Evolutionary conservation across 2,888 invertebrate species (phyloP), one percentile per base, ranked within the genome.

Genomic region (Liodrosophila aerea): DNA sequence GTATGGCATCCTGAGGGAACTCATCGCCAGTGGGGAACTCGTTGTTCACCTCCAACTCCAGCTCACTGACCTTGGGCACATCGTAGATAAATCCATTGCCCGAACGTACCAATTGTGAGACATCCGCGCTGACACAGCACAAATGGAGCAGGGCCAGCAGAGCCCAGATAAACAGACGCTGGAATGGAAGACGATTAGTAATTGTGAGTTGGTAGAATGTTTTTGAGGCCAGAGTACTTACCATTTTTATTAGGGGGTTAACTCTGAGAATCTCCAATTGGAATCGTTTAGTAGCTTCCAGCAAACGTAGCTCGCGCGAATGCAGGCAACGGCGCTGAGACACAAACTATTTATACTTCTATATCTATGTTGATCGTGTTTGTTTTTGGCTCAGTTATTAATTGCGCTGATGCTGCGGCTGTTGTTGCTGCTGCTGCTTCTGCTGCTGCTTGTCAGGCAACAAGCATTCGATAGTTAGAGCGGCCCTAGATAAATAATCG

Each of bases 81-180:
- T 88, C 87, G 40, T 87, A 88, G 2, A 85, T 34, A 36, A 87
- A 87, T n/a, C 87, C 87, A 47, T 87, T 87, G 64, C 87, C 86
- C 1, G 87, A 88, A 16, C 70, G 61, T 9, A 82, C 80, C 54
- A 87, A 44, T 51, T 86, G 72, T 0, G 87, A 87, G 16, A 73
- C 60, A 64, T 83, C 88, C 11, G 88, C 78, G 1, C 13, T 37
- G 4, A 46, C 57, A 7, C 16, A 50, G 13, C 68, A 73, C 46
- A 49, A 54, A 27, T 31, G 39, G 37, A 22, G 8, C 16, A 50
- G 12, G 65, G 76, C 46, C 49, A 54, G 27, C 40, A 47, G 47
- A 54, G 7, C 31, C 15, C 15, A 11, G 8, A 80, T 13, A 11
- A 62, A 30, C 7, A 64, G 40, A 40, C 82, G 83, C 67, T 84